A percentile compares a stretch with the other conserved stretches of the same genome.
These are phyloP conservation scores for Gnathonemus longibarbis DNA, from an alignment of 2,113 vertebrate genomes.

Conservation along the genomic window DNA sequence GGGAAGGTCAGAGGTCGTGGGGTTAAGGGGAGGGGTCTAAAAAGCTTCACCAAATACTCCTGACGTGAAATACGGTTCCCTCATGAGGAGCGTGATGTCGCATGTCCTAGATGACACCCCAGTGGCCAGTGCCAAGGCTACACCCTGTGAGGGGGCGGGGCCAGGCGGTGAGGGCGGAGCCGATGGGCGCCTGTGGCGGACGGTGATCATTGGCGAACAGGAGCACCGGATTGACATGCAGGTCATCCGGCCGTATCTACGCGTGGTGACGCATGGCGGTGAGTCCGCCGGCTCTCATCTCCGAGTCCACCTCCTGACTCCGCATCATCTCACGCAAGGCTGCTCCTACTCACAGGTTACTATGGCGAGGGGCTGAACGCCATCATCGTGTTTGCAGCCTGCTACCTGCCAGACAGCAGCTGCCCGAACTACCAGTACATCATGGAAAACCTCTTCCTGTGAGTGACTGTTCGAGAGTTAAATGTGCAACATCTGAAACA, in stretches of 20 bases:
- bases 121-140: conserved; percentile 82
- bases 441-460: conserved; percentile 99
- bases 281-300: conserved; percentile 21
- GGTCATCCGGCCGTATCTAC: conserved; percentile 90
- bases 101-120: conserved; percentile 77
- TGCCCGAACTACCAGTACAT: conserved; percentile 90
- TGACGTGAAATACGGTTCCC: neutral
- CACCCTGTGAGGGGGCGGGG: conserved; percentile 65
- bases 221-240: conserved; percentile 95
- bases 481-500: neutral
- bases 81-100: neutral
- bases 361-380: conserved; percentile 93
- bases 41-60: neutral
- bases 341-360: conserved; percentile 66
- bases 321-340: neutral
- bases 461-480: conserved; percentile 39
- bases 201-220: conserved; percentile 90
- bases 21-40: neutral
- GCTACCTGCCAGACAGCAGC: conserved; percentile 89
- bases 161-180: conserved; percentile 63
- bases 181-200: conserved; percentile 84
- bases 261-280: conserved; percentile 94
- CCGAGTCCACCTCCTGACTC: neutral
- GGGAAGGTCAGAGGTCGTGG: conserved; percentile 80
- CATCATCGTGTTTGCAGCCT: conserved; percentile 96